These are phyloP conservation scores for Troglohyphantes excavatus DNA, from an alignment of 2,888 invertebrate genomes.

Conservation along the genomic window DNA sequence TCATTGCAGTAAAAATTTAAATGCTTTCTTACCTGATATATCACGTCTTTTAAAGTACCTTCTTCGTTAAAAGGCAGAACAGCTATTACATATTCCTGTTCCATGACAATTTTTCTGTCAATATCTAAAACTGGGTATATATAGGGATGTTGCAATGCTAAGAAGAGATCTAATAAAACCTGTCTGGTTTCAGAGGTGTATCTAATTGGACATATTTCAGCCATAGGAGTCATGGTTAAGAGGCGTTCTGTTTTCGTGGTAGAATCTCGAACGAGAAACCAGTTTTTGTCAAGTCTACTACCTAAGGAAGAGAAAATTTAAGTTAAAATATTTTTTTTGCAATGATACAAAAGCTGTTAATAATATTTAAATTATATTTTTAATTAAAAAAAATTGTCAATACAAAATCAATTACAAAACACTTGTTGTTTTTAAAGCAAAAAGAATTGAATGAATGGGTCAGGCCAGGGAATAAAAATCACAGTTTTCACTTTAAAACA, in stretches of 20 bases:
- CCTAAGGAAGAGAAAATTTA: conserved; percentile 83
- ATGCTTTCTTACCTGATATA: conserved; percentile 88
- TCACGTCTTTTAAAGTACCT: conserved; percentile 94
- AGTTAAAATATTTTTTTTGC: too few species aligned
- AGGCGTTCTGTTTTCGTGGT: conserved; percentile 90
- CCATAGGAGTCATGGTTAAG: conserved; percentile 87
- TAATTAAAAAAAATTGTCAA: too few species aligned
- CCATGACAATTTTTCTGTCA: conserved; percentile 86
- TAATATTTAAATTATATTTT: too few species aligned
- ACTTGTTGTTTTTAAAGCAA: too few species aligned
- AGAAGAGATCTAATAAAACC: conserved; percentile 90
- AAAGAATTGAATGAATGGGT: too few species aligned
- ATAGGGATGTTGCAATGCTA: conserved; percentile 93
- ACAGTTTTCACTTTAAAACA: too few species aligned
- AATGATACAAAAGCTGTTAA: too few species aligned
- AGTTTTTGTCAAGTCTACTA: conserved; percentile 92
- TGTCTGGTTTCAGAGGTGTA: conserved; percentile 87
- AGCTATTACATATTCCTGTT: conserved; percentile 86
- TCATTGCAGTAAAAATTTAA: too few species aligned
- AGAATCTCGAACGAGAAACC: conserved; percentile 94
- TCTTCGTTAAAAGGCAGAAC: conserved; percentile 92
- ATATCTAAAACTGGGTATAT: conserved; percentile 94
- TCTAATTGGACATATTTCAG: conserved; percentile 86
- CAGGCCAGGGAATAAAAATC: too few species aligned
- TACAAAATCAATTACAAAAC: too few species aligned